Conservation (phyloP, 2,113 vertebrate genomes). For the Oryzias javanicus region DNA sequence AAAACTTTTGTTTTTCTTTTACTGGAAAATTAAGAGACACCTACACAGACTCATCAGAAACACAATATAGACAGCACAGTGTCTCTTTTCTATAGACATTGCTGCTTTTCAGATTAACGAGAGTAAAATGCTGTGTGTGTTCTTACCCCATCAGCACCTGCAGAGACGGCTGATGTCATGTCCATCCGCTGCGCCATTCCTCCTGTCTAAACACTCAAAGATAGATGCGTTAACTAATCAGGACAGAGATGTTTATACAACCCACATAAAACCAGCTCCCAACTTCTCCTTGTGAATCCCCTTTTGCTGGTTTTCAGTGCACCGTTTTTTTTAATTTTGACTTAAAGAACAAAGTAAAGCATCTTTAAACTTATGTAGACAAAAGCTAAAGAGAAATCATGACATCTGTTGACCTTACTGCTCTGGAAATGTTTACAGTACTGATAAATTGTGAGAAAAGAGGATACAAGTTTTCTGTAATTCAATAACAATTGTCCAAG, state of each 20-base stretch:
- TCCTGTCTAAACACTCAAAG: slow-evolving; percentile 64
- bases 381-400: too few species aligned
- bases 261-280: slow-evolving; percentile 26
- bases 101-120: background rate
- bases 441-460: too few species aligned
- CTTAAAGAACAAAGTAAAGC: too few species aligned
- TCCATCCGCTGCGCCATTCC: slow-evolving; percentile 50
- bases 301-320: background rate
- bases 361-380: too few species aligned
- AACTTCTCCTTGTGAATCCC: slow-evolving; percentile 27
- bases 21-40: background rate
- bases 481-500: too few species aligned
- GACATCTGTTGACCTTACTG: too few species aligned
- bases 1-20: background rate
- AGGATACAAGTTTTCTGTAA: too few species aligned
- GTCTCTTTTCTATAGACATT: too few species aligned
- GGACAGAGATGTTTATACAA: slow-evolving; percentile 25
- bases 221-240: slow-evolving; percentile 69
- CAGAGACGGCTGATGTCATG: slow-evolving; percentile 42
- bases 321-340: too few species aligned
- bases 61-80: too few species aligned
- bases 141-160: slow-evolving; percentile 49
- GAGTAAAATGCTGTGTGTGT: slow-evolving; percentile 14
- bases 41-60: background rate
- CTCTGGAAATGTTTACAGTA: too few species aligned